Base-by-base conservation (phyloP, 2,888 invertebrate species). In the Steromphala cineraria region DNA sequence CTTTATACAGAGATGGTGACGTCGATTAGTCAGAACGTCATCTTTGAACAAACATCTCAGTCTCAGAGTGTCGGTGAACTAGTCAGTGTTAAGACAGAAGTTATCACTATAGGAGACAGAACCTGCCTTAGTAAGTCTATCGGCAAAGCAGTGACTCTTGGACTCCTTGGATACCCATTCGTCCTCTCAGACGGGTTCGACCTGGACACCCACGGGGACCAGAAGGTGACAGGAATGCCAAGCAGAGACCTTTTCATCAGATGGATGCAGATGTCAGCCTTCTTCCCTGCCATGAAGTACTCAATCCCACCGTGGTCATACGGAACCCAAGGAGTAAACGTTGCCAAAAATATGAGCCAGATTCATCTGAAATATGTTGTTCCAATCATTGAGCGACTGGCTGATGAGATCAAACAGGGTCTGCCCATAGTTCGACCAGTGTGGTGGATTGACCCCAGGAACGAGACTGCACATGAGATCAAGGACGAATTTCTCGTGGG, bases 251-350 rank as follows among this genome's bases (percentile, higher is more conserved):
- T 94, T 15, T 96, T 96, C 89, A 95, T 96, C 36, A 94, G 97
- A 89, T 98, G 98, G 98, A 94, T 96, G 78, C 96, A 97, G 90
- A 94, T 98, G 90, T 96, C 97, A 0, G 96, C 97, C 0, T 98
- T 99, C 92, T 94, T 98, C 87, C 98, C 98, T 0, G 97, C 98
- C 0, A 96, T 98, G 93, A 96, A 97, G 90, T 98, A 97, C 89
- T 97, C 97, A 0, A 96, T 97, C 90, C 94, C 97, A 67, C 98
- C 98, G 0, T 97, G 96, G 90, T 96, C 96, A 91, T 98, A 97
- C 89, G 96, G 96, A 96, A 90, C 95, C 95, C 89, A 94, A 91
- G 81, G 83, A 15, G 79, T 89, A 2, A 75, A 84, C 10, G 67
- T 84, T 24, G 79, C 83, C 0, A 55, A 53, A 75, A 82, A 82